These are phyloP conservation scores for Xiphias gladius DNA, from an alignment of 2,113 vertebrate genomes.

Conservation along the genomic window DNA sequence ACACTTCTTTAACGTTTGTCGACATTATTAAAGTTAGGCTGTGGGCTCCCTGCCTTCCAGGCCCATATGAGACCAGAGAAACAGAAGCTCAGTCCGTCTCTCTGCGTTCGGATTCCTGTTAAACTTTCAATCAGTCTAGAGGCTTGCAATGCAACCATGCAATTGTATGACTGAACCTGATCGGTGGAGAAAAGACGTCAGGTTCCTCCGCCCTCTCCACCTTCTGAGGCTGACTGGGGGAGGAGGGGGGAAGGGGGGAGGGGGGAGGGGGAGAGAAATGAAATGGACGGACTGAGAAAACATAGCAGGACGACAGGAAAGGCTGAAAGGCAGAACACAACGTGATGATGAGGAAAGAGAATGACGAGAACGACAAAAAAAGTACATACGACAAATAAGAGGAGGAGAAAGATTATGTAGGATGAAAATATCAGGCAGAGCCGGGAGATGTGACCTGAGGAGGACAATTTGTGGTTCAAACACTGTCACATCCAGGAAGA, in stretches of 20 bases:
- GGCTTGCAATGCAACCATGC: conserved; percentile 63
- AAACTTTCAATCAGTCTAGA: not conserved
- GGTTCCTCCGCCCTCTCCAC: conserved; percentile 80
- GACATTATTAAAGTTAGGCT: too few relatives aligned
- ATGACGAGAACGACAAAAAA: not conserved
- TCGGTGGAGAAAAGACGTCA: conserved; percentile 84
- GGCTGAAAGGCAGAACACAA: not conserved
- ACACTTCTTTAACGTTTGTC: too few relatives aligned
- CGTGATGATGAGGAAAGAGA: not conserved
- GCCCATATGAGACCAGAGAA: too few relatives aligned
- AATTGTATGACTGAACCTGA: conserved; percentile 75
- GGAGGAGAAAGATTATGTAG: not conserved
- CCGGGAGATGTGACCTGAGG: not conserved
- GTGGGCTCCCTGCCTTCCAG: too few relatives aligned
- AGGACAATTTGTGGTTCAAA: not conserved
- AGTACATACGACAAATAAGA: not conserved
- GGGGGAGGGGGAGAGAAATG: not conserved
- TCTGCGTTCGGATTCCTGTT: not conserved
- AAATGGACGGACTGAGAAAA: not conserved
- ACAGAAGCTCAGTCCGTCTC: not conserved
- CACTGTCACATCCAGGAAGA: too few relatives aligned
- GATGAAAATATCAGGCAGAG: not conserved
- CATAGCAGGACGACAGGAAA: not conserved
- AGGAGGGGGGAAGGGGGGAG: not conserved
- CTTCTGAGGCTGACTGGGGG: conserved; percentile 81